phyloP scores from a whole-genome alignment of 2,113 vertebrate species.

The Candoia aspera region DNA sequence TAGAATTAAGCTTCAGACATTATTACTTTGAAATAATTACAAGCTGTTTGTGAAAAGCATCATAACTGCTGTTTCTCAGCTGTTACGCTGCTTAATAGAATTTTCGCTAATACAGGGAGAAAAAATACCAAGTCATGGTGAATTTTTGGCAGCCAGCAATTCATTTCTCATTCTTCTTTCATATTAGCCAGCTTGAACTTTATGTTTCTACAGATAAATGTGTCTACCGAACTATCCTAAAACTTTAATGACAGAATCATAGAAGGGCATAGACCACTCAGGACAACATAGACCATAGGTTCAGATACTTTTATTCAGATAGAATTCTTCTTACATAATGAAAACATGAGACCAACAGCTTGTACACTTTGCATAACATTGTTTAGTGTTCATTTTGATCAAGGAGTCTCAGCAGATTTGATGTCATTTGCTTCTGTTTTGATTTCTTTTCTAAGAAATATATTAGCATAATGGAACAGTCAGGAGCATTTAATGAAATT shows the following conservation, averaged over 20 bases:
- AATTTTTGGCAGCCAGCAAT: neutral
- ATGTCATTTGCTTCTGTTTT: slow-evolving; percentile 39
- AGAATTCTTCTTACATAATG: slow-evolving; percentile 27
- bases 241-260: neutral
- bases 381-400: slow-evolving; percentile 21
- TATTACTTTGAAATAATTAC: neutral
- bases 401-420: slow-evolving; percentile 46
- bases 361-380: slow-evolving; percentile 4
- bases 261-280: neutral
- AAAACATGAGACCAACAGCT: neutral
- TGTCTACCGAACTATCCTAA: neutral
- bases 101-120: neutral
- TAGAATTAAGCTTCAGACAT: neutral
- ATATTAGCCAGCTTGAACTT: neutral
- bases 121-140: neutral
- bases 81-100: neutral
- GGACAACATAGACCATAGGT: neutral
- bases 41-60: neutral
- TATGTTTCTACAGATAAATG: neutral
- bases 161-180: neutral
- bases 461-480: slow-evolving; percentile 37
- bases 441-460: slow-evolving; percentile 42
- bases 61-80: neutral
- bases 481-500: slow-evolving; percentile 43
- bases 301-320: slow-evolving; percentile 18